A percentile compares a stretch with the other conserved stretches of the same genome.
These are phyloP conservation scores for Euthynnus affinis DNA, from an alignment of 2,797 vertebrate genomes.

Conservation along the genomic window DNA sequence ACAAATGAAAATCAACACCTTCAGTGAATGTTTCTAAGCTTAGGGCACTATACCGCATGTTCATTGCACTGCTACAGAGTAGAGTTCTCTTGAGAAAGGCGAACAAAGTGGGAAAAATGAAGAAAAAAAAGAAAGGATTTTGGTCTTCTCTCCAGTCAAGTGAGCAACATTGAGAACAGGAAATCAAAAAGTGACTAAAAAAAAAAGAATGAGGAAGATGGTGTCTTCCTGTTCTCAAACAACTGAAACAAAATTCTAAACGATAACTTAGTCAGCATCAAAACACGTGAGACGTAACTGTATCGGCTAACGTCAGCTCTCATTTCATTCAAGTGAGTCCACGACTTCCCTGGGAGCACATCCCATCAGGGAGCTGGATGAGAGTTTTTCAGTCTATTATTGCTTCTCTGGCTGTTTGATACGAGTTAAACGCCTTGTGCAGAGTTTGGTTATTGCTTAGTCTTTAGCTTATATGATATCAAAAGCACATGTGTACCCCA, in stretches of 20 bases:
- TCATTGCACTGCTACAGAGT: conserved; percentile 72
- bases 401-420: conserved; percentile 78
- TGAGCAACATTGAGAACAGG: conserved; percentile 63
- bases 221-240: conserved; percentile 51
- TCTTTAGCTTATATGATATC: conserved; percentile 79
- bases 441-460: conserved; percentile 88
- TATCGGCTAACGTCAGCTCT: conserved; percentile 55
- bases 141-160: conserved; percentile 82
- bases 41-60: conserved; percentile 66
- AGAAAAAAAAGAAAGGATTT: conserved; percentile 62
- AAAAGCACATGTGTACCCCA: conserved; percentile 58
- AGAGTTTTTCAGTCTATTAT: conserved; percentile 77
- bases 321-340: conserved; percentile 65
- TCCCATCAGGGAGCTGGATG: conserved; percentile 50
- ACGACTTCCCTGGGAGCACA: neutral
- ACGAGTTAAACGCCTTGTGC: conserved; percentile 55
- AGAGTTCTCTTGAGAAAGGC: conserved; percentile 70
- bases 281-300: conserved; percentile 38
- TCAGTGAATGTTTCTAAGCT: conserved; percentile 70
- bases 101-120: conserved; percentile 52
- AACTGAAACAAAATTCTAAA: conserved; percentile 19
- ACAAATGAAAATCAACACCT: conserved; percentile 57
- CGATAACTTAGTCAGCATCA: conserved; percentile 42
- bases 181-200: conserved; percentile 52
- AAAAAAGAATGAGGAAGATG: conserved; percentile 49